Conservation (phyloP, 2,113 vertebrate genomes). For the Eptesicus fuscus region DNA sequence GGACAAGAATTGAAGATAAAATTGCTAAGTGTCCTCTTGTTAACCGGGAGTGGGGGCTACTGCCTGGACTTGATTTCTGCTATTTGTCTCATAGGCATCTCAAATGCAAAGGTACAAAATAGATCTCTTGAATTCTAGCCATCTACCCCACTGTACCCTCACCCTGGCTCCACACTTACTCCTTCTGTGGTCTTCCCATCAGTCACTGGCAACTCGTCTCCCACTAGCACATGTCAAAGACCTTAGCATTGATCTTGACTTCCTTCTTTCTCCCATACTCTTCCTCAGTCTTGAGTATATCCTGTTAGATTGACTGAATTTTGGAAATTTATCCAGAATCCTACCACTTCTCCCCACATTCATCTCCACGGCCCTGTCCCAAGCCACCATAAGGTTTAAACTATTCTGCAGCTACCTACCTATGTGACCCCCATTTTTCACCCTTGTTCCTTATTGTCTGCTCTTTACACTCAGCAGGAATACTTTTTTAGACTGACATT, state of each 20-base stretch:
- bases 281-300: not conserved
- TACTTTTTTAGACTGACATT: not conserved
- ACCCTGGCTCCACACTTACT: accelerated
- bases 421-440: not conserved
- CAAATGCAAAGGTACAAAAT: not conserved
- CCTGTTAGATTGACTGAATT: not conserved
- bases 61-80: not conserved
- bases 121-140: not conserved
- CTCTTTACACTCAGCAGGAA: not conserved
- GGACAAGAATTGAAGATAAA: not conserved
- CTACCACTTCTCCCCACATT: not conserved
- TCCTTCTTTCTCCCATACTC: not conserved
- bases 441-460: too few relatives aligned
- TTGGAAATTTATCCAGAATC: not conserved
- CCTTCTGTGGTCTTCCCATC: too few relatives aligned
- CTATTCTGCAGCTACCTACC: not conserved
- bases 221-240: not conserved
- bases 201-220: not conserved
- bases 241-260: too few relatives aligned
- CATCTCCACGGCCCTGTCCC: too few relatives aligned
- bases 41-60: not conserved
- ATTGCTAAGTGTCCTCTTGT: not conserved
- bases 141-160: accelerated
- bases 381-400: not conserved
- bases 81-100: not conserved